Evolutionary conservation across 1,140 invertebrate species (phyloP), one percentile per base, ranked within the genome.

Genomic region (Cecropterus lyciades): DNA sequence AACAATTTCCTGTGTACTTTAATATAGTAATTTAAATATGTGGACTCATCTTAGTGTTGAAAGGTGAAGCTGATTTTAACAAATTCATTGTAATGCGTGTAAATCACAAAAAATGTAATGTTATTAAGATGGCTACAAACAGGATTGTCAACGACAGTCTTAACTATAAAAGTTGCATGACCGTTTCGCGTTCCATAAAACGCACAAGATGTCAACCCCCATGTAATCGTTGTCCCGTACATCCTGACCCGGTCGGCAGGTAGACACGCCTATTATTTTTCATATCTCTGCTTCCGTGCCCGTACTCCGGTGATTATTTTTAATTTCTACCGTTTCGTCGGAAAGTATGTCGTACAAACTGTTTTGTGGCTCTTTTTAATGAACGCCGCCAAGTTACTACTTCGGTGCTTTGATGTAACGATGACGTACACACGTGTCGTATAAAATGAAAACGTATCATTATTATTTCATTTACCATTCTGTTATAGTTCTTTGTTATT

Each of bases 321-420:
- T 90, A 87, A 88, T 88, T 84, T 78, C 81, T 78, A 84, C 80
- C 78, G 73, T 82, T 84, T 78, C 72, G 79, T 83, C 78, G 70
- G 79, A 76, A 85, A 80, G 73, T 80, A 80, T 80, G 83, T 81
- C 74, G 75, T 74, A 82, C 79, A 82, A 82, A 85, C 73, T 77
- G 80, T 78, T 85, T 76, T 84, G 76, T 77, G 70, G 73, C 69
- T 77, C 81, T 82, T 85, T 84, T 80, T 81, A 85, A 85, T 79
- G 74, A 85, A 84, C 77, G 72, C 73, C 78, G 70, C 77, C 76
- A 73, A 79, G 71, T 79, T 79, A 75, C 64, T 73, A 77, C 75
- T 79, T 81, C 79, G 77, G 75, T 76, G 69, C 75, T 82, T 77
- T 79, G 75, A 73, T 75, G 71, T 79, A 73, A 80, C 72, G 70